Base-by-base conservation (phyloP, 1,140 invertebrate genomes). In the Heliothis subflexa region DNA sequence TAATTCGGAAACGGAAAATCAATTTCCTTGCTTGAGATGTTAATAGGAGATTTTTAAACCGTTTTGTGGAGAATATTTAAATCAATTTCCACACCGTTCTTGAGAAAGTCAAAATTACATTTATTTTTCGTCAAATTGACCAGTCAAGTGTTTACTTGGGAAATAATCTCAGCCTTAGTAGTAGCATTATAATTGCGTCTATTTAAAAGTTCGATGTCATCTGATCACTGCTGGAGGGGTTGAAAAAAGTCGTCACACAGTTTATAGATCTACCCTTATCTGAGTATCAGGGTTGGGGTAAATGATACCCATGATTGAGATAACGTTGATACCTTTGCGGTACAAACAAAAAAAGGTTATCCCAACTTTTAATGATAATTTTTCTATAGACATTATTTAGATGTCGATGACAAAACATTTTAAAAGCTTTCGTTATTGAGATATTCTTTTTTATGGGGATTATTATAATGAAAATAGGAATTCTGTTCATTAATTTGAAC, bases 151-250 rank as follows among this genome's bases (percentile, higher is more conserved):
- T 18, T n/a, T 66, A 21, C 7, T 57, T 57, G 18, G n/a, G 2
- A 54, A 5, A 54, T 16, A 16, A 47, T 13, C 16, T 64, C 7
- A 3, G 10, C 14, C n/a, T 10, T 11, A 28, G 79, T 83, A 78
- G 50, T 68, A 79, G 83, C 81, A 83, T 81, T 83, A 85, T 84
- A 88, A 86, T 85, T 84, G 79, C 68, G 55, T 18, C 75, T 64
- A 76, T 80, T 83, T 82, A 83, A 61, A 18, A 47, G 50, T 11
- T 83, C 5, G 33, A 40, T 40, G 9, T 40, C 33, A 86, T 85
- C 85, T 66, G 83, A 83, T 86, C 68, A 45, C 40, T 33, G 71
- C 79, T 81, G 79, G 57, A 64, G n/a, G 4, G n/a, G 28, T 16
- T 40, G 14, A 57, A 78, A 72, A 81, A 76, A 76, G 16, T 40